phyloP scores from a whole-genome alignment of 2,797 vertebrate species.

The Neostethus bicornis region DNA sequence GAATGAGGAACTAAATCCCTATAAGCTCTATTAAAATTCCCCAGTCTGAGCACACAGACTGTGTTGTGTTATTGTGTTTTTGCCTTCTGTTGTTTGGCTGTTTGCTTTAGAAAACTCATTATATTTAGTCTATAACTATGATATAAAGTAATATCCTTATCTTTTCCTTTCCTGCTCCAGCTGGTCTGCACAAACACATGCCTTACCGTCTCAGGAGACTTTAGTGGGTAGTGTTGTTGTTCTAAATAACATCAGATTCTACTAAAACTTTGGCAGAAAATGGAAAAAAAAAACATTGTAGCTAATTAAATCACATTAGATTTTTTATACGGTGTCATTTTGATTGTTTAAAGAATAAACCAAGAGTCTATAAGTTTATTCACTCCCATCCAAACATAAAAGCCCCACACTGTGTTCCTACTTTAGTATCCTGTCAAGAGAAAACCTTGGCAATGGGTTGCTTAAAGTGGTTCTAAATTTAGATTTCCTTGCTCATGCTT shows the following conservation, averaged over 20 bases:
- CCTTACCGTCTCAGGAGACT: conserved; percentile 19
- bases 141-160: conserved; percentile 58
- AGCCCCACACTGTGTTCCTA: conserved; percentile 17
- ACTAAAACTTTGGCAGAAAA: conserved; percentile 21
- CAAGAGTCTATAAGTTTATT: conserved; percentile 7
- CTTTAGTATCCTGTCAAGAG: conserved; percentile 34
- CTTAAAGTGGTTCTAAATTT: conserved; percentile 66
- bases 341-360: background rate
- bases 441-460: conserved; percentile 23
- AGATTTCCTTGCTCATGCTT: conserved; percentile 50
- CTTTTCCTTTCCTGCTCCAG: conserved; percentile 21
- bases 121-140: conserved; percentile 63
- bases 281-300: conserved; percentile 3
- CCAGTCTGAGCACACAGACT: conserved; percentile 59
- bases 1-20: conserved; percentile 68
- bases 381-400: conserved; percentile 4
- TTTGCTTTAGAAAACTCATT: conserved; percentile 61
- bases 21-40: conserved; percentile 69
- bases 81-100: conserved; percentile 68
- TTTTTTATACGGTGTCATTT: background rate
- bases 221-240: conserved; percentile 8
- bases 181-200: conserved; percentile 27
- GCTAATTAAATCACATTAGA: conserved; percentile 1
- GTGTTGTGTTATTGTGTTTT: conserved; percentile 68
- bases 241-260: conserved; percentile 5